These are phyloP conservation scores for Montipora sp. DNA, from an alignment of 64 coral and sea anemone genomes.

Conservation along the genomic window DNA sequence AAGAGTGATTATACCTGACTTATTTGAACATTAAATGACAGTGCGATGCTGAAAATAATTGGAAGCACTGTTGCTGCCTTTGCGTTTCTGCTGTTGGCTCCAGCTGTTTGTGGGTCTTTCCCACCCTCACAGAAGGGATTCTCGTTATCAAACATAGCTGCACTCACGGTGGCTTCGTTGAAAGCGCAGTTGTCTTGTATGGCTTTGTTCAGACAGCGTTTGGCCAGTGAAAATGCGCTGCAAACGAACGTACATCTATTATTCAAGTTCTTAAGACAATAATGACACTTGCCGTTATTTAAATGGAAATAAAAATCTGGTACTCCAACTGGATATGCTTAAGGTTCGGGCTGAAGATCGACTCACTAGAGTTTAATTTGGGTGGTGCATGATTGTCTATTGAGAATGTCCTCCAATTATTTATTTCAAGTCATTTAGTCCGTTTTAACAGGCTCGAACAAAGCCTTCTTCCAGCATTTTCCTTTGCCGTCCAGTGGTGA, in stretches of 20 bases:
- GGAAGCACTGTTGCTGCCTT: neutral
- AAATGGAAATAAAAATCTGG: too few relatives aligned
- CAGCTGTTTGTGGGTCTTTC: neutral
- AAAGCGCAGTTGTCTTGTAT: neutral
- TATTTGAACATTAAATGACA: neutral
- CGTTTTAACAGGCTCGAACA: too few relatives aligned
- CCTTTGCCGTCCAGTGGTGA: too few relatives aligned
- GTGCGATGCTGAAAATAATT: neutral
- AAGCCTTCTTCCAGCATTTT: too few relatives aligned
- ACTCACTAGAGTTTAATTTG: too few relatives aligned
- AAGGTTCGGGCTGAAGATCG: too few relatives aligned
- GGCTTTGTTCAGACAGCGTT: slow-evolving; percentile 13
- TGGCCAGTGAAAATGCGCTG: slow-evolving; percentile 23
- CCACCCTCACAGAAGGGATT: slow-evolving; percentile 42
- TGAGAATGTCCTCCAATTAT: too few relatives aligned
- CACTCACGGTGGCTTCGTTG: neutral
- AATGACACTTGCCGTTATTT: too few relatives aligned
- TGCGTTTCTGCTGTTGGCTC: neutral
- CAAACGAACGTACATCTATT: neutral
- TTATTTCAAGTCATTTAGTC: too few relatives aligned
- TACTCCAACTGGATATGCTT: too few relatives aligned
- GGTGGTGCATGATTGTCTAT: too few relatives aligned
- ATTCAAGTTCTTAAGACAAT: neutral
- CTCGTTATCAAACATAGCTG: slow-evolving; percentile 8
- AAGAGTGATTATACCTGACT: neutral